Percentiles rank a stretch among this genome's conserved stretches.
Conservation (phyloP, 2,888 invertebrate species). For the Kryphioiulus occultus region DNA sequence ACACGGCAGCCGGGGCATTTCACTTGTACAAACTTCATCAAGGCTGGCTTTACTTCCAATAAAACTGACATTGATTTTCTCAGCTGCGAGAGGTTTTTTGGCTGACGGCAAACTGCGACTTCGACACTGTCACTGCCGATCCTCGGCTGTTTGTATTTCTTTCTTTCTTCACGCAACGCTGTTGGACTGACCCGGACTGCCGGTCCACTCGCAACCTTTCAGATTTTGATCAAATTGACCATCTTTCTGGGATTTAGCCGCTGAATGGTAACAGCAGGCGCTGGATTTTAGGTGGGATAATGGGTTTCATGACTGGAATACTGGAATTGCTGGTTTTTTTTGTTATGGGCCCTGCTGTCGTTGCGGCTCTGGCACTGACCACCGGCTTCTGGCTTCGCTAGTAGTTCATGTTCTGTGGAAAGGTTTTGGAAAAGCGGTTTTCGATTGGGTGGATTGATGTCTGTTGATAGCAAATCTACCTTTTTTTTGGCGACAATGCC, state of each 20-base stretch:
- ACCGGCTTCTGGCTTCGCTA: not conserved
- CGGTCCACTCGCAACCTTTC: constrained; percentile 18
- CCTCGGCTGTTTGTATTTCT: not conserved
- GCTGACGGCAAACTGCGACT: not conserved
- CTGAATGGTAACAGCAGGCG: constrained; percentile 5
- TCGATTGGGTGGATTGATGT: no score
- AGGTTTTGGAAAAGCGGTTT: no score
- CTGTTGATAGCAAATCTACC: no score
- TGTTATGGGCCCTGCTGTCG: not conserved
- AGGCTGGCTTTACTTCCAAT: constrained; percentile 45
- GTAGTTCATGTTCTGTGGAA: no score
- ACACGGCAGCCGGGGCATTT: constrained; percentile 19
- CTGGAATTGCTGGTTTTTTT: not conserved
- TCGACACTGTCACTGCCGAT: not conserved
- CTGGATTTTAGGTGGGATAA: not conserved
- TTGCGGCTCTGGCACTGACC: not conserved
- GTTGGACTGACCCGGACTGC: not conserved
- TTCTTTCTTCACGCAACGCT: not conserved
- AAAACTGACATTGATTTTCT: constrained; percentile 49
- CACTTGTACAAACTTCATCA: constrained; percentile 46
- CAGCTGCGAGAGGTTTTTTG: not conserved
- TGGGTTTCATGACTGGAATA: constrained; percentile 32
- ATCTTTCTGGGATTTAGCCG: constrained; percentile 11
- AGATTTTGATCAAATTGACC: constrained; percentile 28
- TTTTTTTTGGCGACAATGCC: no score